A percentile compares a stretch with the other conserved stretches of the same genome.
Evolutionary conservation across 2,888 invertebrate species (phyloP).

Genomic region (Siphlonurus alternatus): DNA sequence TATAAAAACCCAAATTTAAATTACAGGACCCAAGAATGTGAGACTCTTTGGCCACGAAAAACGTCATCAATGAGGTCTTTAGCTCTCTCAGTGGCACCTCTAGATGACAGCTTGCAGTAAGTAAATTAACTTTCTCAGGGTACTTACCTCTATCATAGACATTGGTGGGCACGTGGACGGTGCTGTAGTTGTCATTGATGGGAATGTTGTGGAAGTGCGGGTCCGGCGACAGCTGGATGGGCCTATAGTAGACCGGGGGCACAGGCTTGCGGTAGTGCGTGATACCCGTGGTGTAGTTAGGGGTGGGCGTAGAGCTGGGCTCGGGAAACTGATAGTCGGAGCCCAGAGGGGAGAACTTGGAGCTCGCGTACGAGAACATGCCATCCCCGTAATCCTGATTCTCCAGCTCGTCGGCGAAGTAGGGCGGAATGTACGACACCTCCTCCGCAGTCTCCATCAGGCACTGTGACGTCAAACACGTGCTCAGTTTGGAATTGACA

Average conservation of each 20-base stretch:
- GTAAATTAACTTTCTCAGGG: too few species aligned
- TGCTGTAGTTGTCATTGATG: slow-evolving; percentile 61
- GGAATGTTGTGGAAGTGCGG: slow-evolving; percentile 73
- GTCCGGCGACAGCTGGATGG: slow-evolving; percentile 45
- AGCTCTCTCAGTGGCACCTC: too few species aligned
- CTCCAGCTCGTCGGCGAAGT: slow-evolving; percentile 31
- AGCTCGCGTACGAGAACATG: slow-evolving; percentile 47
- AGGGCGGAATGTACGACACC: slow-evolving; percentile 18
- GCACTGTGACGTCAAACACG: slow-evolving; percentile 49
- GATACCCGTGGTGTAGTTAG: not conserved
- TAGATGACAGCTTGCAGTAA: too few species aligned
- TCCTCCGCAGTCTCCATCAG: slow-evolving; percentile 60
- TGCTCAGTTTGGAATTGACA: too few species aligned
- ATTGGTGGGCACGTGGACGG: slow-evolving; percentile 89
- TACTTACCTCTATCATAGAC: slow-evolving; percentile 69
- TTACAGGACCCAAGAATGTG: too few species aligned
- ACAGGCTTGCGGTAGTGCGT: not conserved
- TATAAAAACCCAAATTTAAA: too few species aligned
- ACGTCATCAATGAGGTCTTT: too few species aligned
- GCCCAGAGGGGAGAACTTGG: slow-evolving; percentile 52
- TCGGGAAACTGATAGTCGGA: not conserved
- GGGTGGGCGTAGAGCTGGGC: not conserved
- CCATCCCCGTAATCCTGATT: slow-evolving; percentile 19
- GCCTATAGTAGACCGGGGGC: slow-evolving; percentile 27
- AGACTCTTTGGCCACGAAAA: too few species aligned